Conservation (phyloP, 2,888 invertebrate species). For the Thecophora atra region DNA sequence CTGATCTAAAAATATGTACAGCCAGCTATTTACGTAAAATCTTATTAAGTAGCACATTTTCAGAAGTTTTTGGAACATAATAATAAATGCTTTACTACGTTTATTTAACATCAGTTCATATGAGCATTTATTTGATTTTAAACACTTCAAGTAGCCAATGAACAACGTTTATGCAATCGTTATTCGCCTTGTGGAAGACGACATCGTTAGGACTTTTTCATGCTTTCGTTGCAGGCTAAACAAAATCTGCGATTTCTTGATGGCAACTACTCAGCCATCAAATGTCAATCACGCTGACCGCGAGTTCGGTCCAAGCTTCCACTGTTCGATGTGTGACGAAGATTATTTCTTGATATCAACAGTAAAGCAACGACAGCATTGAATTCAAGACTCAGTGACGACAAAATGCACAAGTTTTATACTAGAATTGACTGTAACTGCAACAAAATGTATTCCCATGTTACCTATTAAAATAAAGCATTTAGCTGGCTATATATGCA, state of each 20-base stretch:
- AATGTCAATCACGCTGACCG: slow-evolving; percentile 35
- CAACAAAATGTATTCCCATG: too few relatives aligned
- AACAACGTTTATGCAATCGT: not conserved
- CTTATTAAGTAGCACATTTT: not conserved
- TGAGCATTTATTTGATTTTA: not conserved
- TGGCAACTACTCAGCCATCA: slow-evolving; percentile 36
- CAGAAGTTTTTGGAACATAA: not conserved
- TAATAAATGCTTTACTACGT: too few relatives aligned
- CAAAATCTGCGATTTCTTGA: slow-evolving; percentile 12
- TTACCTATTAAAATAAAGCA: too few relatives aligned
- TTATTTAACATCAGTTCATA: too few relatives aligned
- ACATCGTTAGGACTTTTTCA: slow-evolving; percentile 26
- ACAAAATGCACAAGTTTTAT: too few relatives aligned
- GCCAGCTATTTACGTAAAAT: not conserved
- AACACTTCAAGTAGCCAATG: too few relatives aligned
- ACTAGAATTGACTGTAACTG: too few relatives aligned
- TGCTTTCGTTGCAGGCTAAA: slow-evolving; percentile 11
- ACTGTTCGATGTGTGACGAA: slow-evolving; percentile 31
- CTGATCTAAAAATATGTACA: slow-evolving; percentile 10
- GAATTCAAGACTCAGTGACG: too few relatives aligned
- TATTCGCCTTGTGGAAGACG: not conserved
- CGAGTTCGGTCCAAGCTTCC: slow-evolving; percentile 15
- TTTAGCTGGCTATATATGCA: too few relatives aligned
- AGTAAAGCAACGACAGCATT: not conserved
- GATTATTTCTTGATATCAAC: slow-evolving; percentile 22